Percentiles rank a stretch among this genome's conserved stretches.
These are phyloP conservation scores for Drosophila anomalata DNA, from an alignment of 2,888 invertebrate species.

Conservation along the genomic window DNA sequence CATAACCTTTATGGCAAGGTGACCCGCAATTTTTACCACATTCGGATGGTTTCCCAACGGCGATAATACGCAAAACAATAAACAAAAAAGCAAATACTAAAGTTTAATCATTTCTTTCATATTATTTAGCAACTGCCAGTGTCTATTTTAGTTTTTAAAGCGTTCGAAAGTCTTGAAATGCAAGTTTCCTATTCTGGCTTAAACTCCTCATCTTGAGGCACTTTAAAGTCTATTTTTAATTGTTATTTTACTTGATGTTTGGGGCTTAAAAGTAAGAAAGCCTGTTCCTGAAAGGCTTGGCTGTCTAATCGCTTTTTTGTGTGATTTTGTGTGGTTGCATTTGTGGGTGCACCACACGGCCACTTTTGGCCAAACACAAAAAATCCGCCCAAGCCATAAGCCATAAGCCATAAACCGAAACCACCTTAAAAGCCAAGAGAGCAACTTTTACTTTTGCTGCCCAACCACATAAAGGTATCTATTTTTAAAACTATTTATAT, in stretches of 20 bases:
- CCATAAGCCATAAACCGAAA: not conserved
- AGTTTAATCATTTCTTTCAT: slow-evolving; percentile 14
- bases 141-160: not conserved
- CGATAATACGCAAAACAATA: slow-evolving; percentile 17
- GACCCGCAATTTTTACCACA: slow-evolving; percentile 66
- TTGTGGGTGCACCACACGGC: slow-evolving; percentile 56
- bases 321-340: slow-evolving; percentile 69
- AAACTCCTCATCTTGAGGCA: no score
- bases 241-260: not conserved
- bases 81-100: slow-evolving; percentile 5
- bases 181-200: no score
- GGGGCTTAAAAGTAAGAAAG: slow-evolving; percentile 19
- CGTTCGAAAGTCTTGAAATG: not conserved
- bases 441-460: slow-evolving; percentile 11
- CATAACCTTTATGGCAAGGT: slow-evolving; percentile 47
- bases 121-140: not conserved
- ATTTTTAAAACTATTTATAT: no score
- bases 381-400: not conserved
- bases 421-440: not conserved
- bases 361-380: not conserved
- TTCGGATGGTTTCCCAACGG: slow-evolving; percentile 55
- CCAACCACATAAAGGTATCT: no score
- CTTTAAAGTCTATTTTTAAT: not conserved
- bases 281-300: slow-evolving; percentile 39
- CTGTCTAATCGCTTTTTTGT: slow-evolving; percentile 70